Evolutionary conservation across 2,888 invertebrate genomes (phyloP).

Genomic region (Tricholauxania praeusta): DNA sequence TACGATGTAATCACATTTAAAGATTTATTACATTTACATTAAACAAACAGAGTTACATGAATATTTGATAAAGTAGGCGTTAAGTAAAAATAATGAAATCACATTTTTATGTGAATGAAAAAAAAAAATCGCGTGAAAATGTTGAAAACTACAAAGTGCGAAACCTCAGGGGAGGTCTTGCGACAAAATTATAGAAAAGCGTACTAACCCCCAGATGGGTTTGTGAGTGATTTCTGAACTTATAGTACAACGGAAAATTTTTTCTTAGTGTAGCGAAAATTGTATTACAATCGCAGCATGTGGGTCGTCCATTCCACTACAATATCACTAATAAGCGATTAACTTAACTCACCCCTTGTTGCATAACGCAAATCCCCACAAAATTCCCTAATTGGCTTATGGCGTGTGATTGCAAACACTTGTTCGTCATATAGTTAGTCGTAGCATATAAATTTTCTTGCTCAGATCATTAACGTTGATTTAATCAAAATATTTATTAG

Average conservation of each 20-base stretch:
- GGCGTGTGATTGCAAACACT: constrained; percentile 35
- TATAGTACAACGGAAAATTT: too few relatives aligned
- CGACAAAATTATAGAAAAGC: neutral
- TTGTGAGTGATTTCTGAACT: too few relatives aligned
- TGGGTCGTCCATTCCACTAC: neutral
- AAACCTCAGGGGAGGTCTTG: constrained; percentile 25
- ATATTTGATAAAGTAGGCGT: constrained; percentile 32
- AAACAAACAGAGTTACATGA: constrained; percentile 30
- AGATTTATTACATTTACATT: constrained; percentile 42
- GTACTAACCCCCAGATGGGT: too few relatives aligned
- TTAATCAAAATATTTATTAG: constrained; percentile 17
- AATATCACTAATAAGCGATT: constrained; percentile 34
- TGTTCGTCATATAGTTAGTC: neutral
- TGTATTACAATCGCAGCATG: too few relatives aligned
- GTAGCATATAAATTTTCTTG: neutral
- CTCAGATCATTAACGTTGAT: constrained; percentile 14
- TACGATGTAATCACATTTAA: constrained; percentile 33
- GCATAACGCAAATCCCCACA: constrained; percentile 3
- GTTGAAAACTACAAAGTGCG: constrained; percentile 53
- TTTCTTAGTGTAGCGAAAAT: too few relatives aligned
- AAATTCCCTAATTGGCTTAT: constrained; percentile 25
- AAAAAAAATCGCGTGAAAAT: constrained; percentile 39
- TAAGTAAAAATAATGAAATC: constrained; percentile 34
- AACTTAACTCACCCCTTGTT: constrained; percentile 8
- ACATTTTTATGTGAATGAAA: constrained; percentile 4